phyloP scores from a whole-genome alignment of 2,888 invertebrate species.

The Buathra laborator region DNA sequence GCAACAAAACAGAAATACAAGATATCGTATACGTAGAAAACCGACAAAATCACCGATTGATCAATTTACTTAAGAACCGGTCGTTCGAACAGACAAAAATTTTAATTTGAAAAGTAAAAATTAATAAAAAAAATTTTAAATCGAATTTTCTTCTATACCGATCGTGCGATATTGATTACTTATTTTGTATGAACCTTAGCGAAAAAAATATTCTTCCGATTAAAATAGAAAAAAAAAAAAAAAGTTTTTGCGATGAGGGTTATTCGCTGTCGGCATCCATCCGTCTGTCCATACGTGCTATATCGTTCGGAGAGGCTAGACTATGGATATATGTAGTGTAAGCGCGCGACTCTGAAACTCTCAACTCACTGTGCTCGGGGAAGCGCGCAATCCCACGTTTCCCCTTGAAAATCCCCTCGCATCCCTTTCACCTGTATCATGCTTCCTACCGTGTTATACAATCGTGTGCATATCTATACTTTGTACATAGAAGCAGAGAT shows the following conservation, averaged over 20 bases:
- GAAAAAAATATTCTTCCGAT: not conserved
- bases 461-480: not conserved
- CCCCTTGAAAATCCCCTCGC: conserved; percentile 50
- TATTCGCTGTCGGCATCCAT: conserved; percentile 1
- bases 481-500: conserved; percentile 2
- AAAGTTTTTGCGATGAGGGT: not conserved
- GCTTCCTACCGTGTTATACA: conserved; percentile 3
- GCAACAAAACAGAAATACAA: conserved; percentile 3
- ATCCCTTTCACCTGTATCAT: conserved; percentile 48
- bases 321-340: conserved; percentile 28
- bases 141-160: too few relatives aligned
- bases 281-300: conserved; percentile 19
- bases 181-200: not conserved
- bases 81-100: too few relatives aligned
- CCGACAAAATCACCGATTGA: too few relatives aligned
- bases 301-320: conserved; percentile 33
- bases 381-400: conserved; percentile 54
- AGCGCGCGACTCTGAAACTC: conserved; percentile 51
- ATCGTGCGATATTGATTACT: too few relatives aligned
- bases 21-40: not conserved
- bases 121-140: too few relatives aligned
- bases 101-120: too few relatives aligned
- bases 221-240: not conserved
- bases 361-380: conserved; percentile 50
- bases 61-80: too few relatives aligned